Evolutionary conservation across 2,113 vertebrate genomes (phyloP).

Genomic region (Etheostoma cragini): DNA sequence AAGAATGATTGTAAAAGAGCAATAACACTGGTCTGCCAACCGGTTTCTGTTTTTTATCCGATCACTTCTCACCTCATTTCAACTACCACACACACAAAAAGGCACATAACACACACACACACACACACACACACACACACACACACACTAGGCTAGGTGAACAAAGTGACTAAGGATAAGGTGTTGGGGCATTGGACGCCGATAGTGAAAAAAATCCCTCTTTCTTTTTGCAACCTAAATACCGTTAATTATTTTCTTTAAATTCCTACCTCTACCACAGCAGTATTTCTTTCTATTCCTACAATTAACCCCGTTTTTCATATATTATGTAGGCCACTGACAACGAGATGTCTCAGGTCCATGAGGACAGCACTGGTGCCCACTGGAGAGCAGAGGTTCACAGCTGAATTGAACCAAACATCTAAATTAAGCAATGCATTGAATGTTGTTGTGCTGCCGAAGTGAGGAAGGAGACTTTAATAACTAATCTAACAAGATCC

Average conservation of each 20-base stretch:
- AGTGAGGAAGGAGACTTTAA: background rate
- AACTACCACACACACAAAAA: constrained; percentile 4
- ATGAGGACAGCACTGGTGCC: constrained; percentile 11
- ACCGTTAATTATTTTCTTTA: background rate
- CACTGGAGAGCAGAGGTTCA: constrained; percentile 1
- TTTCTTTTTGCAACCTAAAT: background rate
- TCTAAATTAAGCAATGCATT: background rate
- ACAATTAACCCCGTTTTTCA: constrained; percentile 10
- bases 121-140: background rate
- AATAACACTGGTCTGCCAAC: constrained; percentile 23
- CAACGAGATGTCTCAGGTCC: constrained; percentile 7
- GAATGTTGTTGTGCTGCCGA: background rate
- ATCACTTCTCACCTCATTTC: constrained; percentile 53
- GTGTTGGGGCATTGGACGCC: constrained; percentile 24
- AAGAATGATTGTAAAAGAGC: constrained; percentile 11
- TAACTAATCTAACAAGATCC: background rate
- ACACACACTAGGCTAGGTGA: background rate
- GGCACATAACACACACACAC: constrained; percentile 7
- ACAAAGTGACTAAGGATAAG: constrained; percentile 1
- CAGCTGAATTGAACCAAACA: constrained; percentile 13
- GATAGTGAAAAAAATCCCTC: background rate
- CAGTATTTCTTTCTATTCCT: background rate
- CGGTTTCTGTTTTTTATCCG: constrained; percentile 47
- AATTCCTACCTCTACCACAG: background rate
- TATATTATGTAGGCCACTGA: background rate